Evolutionary conservation across 1,140 invertebrate genomes (phyloP), one percentile per base, ranked within the genome.

Genomic region (Pseudomyrmex concolor): DNA sequence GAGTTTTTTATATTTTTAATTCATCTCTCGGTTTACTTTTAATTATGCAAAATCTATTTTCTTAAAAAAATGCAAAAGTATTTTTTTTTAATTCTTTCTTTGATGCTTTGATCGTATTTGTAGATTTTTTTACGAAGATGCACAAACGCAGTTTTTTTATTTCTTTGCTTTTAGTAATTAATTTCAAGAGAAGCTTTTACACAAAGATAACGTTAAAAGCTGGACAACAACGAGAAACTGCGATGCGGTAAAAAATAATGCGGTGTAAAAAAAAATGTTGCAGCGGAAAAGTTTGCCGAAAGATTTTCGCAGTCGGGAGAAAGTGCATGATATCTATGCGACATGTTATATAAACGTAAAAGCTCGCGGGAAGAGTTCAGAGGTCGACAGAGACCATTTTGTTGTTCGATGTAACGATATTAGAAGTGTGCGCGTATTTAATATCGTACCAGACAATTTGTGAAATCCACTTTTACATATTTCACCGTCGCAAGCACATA

Each of bases 301-400:
- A 45, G 45, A 34, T 34, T 55, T 25, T 48, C 48, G n/a, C 34
- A 25, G 22, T 60, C 67, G 54, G n/a, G 76, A 80, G 76, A 80
- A 71, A 80, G 54, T 66, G 76, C 54, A 19, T 59, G 66, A 70
- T 59, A 78, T 13, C 34, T 57, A 34, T 45, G 34, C 34, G 15
- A 70, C 34, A 70, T 43, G 55, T 80, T 80, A 70, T 34, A 19
- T 80, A 80, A 80, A 48, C 67, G 15, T 50, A 70, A 80, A 80
- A 80, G 19, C 54, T 80, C 43, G 43, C 34, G 34, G 34, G 5
- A n/a, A n/a, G n/a, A 50, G 66, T 80, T 64, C 60, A 66, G 54
- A 70, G 45, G 54, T 70, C 66, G 54, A 48, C n/a, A 7, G 19
- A 17, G 64, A 43, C 66, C 48, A 45, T 45, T 80, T 80, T 34